Conservation (phyloP, 2,888 invertebrate genomes). For the Crepidodera aurea region DNA sequence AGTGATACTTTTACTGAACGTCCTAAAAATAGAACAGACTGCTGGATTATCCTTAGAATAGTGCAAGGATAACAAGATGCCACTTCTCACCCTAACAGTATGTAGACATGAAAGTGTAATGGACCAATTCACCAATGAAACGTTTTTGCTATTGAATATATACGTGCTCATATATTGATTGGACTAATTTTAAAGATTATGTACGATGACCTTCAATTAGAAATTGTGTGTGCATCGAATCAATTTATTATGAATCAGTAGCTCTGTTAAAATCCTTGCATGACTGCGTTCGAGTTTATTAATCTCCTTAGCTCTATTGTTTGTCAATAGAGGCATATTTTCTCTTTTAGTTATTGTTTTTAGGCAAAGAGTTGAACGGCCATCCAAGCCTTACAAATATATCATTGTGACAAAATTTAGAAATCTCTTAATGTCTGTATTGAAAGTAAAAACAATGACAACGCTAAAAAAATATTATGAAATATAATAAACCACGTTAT, state of each 20-base stretch:
- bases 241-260: background rate
- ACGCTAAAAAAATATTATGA: constrained; percentile 3
- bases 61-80: no score
- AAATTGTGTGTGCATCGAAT: constrained; percentile 1
- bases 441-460: constrained; percentile 21
- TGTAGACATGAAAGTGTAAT: no score
- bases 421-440: constrained; percentile 10
- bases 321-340: background rate
- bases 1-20: no score
- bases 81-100: no score
- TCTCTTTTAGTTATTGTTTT: constrained; percentile 4
- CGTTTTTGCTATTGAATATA: no score
- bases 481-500: background rate
- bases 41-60: no score
- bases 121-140: no score
- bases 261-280: background rate
- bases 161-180: no score
- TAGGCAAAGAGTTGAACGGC: background rate
- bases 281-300: background rate
- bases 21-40: no score
- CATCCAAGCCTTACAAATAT: constrained; percentile 31
- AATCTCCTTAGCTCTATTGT: background rate
- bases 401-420: constrained; percentile 19
- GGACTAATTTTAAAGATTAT: no score
- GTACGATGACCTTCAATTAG: constrained; percentile 7